Conservation (phyloP, 2,888 invertebrate species). For the Ypsolopha scabrella region DNA sequence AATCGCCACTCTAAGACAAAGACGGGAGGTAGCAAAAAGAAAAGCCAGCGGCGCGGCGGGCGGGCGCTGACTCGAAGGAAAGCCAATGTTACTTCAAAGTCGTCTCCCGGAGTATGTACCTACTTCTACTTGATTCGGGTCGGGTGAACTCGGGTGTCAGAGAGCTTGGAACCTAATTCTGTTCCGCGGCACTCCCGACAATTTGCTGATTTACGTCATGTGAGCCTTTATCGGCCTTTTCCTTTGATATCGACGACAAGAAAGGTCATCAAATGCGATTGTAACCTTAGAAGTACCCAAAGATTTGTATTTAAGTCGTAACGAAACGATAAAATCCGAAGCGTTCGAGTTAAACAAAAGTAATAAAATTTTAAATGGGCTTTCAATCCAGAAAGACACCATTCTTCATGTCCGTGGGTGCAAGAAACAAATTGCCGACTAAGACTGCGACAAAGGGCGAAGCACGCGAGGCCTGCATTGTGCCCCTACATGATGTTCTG, state of each 20-base stretch:
- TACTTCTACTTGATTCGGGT: no score
- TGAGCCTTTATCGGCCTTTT: slow-evolving; percentile 14
- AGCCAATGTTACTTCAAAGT: slow-evolving; percentile 35
- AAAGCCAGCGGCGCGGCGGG: slow-evolving; percentile 13
- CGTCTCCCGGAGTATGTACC: slow-evolving; percentile 7
- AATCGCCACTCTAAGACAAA: slow-evolving; percentile 25
- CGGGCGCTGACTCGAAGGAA: slow-evolving; percentile 31
- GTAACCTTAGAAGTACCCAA: neutral
- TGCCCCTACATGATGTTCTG: slow-evolving; percentile 30
- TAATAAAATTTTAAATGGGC: neutral
- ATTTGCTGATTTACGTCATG: slow-evolving; percentile 37
- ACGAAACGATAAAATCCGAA: neutral
- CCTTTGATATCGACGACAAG: slow-evolving; percentile 15
- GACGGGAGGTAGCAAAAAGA: slow-evolving; percentile 12
- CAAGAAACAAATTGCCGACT: slow-evolving; percentile 39
- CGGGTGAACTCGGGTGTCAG: slow-evolving; percentile 15
- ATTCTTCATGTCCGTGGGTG: slow-evolving; percentile 4
- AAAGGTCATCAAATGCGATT: neutral
- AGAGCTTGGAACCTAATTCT: slow-evolving; percentile 27
- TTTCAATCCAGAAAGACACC: neutral
- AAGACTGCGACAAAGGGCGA: slow-evolving; percentile 28
- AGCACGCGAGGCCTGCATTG: slow-evolving; percentile 28
- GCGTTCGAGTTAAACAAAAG: neutral
- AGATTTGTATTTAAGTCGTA: neutral
- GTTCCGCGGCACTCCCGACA: slow-evolving; percentile 34